Conservation (phyloP, 1,140 invertebrate genomes). For the Drosophila bocqueti region DNA sequence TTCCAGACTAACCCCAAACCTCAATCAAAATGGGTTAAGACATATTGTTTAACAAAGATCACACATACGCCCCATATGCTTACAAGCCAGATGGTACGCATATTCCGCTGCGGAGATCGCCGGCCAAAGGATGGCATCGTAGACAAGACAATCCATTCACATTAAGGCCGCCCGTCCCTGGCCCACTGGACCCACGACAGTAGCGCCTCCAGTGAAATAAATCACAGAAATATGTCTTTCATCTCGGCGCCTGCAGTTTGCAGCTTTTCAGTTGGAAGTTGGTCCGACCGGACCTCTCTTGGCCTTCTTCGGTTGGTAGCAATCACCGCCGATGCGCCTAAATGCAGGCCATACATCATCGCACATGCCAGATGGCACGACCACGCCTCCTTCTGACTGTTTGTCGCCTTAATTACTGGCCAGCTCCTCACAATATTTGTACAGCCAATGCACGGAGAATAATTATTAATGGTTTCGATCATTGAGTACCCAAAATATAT, state of each 20-base stretch:
- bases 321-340: conserved; percentile 45
- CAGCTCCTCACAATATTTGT: conserved; percentile 67
- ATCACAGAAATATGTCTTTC: conserved; percentile 80
- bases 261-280: conserved; percentile 17
- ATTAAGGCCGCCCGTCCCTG: conserved; percentile 32
- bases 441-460: conserved; percentile 47
- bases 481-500: neutral
- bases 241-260: conserved; percentile 67
- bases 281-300: conserved; percentile 2
- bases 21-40: neutral
- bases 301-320: conserved; percentile 49
- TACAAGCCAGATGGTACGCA: conserved; percentile 1
- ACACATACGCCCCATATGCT: conserved; percentile 34
- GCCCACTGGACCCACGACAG: conserved; percentile 33
- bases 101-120: neutral
- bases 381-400: conserved; percentile 69
- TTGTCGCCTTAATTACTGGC: conserved; percentile 81
- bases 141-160: conserved; percentile 49
- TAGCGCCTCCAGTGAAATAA: conserved; percentile 75
- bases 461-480: conserved; percentile 2
- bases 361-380: conserved; percentile 50
- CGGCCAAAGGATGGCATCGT: conserved; percentile 15
- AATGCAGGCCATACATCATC: conserved; percentile 72
- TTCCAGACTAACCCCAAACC: neutral
- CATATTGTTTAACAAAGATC: conserved; percentile 16